phyloP scores from a whole-genome alignment of 2,888 invertebrate genomes.

The Plutella xylostella region DNA sequence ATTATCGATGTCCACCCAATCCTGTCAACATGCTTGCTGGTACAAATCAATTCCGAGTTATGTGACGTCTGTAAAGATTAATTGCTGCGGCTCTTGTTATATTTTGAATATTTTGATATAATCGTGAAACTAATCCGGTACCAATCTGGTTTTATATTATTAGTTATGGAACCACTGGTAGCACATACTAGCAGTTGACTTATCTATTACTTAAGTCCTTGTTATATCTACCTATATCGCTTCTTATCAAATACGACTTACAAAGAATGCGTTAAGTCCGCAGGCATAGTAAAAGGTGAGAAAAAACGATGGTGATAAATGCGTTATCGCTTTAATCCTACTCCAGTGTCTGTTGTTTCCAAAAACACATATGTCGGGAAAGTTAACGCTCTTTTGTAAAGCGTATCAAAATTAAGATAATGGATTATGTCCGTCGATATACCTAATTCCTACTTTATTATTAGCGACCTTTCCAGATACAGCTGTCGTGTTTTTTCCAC shows the following conservation, averaged over 20 bases:
- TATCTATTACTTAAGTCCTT: no score
- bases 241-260: no score
- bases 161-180: background rate
- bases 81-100: background rate
- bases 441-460: constrained; percentile 58
- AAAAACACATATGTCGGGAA: constrained; percentile 50
- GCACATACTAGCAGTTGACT: no score
- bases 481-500: constrained; percentile 50
- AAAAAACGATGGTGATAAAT: background rate
- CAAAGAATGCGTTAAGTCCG: no score
- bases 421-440: constrained; percentile 52
- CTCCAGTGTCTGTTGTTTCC: constrained; percentile 30
- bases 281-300: no score
- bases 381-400: constrained; percentile 62
- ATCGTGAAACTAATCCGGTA: background rate
- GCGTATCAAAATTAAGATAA: constrained; percentile 67
- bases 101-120: background rate
- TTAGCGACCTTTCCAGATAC: constrained; percentile 39
- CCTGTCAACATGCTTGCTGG: constrained; percentile 37
- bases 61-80: no score
- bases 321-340: constrained; percentile 24
- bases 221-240: no score
- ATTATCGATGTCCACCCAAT: constrained; percentile 59
- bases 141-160: background rate
- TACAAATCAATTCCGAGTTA: constrained; percentile 4